Evolutionary conservation across 2,113 vertebrate genomes (phyloP), one percentile per base, ranked within the genome.

Genomic region (Forbesichthys papilliferus): DNA sequence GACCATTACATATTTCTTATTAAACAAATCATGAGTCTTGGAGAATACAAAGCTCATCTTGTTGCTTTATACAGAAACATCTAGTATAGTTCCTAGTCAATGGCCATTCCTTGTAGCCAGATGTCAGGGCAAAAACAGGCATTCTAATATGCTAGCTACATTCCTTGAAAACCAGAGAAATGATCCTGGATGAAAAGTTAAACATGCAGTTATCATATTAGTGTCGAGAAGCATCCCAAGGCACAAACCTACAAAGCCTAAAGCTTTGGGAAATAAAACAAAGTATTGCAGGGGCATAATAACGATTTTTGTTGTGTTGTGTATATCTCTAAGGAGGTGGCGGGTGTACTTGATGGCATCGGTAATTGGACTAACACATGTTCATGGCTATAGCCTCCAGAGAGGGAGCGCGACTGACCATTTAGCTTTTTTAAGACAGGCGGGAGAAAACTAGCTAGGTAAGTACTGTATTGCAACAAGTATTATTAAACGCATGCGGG

Each of bases 121-220:
- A 69, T 18, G 64, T 68, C 70, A 42, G 70, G 63, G 59, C 52
- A 73, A 70, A 75, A 64, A 70, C 34, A 48, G 14, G 58, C 11
- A 3, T 53, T 81, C 72, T 80, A 73, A 77, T 71, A 85, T 82
- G 71, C 77, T 70, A 70, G 74, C 59, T 51, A 36, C 54, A 79
- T 57, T 85, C 48, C 71, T 83, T 83, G 71, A 73, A 76, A 77
- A 72, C 57, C 66, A 81, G 69, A 80, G 73, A 68, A 74, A 79
- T 12, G 20, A 61, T 54, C 48, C 12, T 61, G 68, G 33, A 63
- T 88, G 77, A 85, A 89, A 90, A 84, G 88, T 90, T 84, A 81
- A 87, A 80, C 71, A 54, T 66, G 49, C 74, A 70, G 78, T 84
- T 88, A 87, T 84, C 77, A 67, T 77, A 81, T 87, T 71, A 86